phyloP scores from a whole-genome alignment of 2,113 vertebrate species.

The Artemisiospiza belli region DNA sequence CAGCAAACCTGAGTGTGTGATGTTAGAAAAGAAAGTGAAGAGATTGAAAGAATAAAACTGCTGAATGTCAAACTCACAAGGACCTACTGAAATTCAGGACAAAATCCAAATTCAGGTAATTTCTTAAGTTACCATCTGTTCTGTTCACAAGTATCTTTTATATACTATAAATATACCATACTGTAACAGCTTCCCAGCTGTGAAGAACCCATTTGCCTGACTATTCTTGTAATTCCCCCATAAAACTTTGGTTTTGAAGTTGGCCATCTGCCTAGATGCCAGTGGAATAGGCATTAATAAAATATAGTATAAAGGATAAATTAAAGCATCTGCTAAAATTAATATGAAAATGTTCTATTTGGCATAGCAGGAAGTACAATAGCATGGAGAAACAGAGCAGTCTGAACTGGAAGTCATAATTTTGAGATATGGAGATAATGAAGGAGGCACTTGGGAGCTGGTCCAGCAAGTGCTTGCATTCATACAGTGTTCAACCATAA shows the following conservation, averaged over 20 bases:
- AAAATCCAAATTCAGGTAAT: slow-evolving; percentile 56
- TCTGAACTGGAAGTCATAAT: background rate
- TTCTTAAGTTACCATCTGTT: slow-evolving; percentile 49
- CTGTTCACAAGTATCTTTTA: slow-evolving; percentile 47
- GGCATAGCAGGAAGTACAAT: background rate
- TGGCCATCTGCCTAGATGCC: slow-evolving; percentile 31
- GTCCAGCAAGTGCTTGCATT: background rate
- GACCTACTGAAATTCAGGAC: slow-evolving; percentile 17
- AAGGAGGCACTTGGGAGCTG: background rate
- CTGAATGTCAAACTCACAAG: slow-evolving; percentile 27
- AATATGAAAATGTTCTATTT: background rate
- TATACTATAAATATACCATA: slow-evolving; percentile 54
- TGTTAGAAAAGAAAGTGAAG: background rate
- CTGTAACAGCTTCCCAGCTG: slow-evolving; percentile 55
- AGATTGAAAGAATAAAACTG: background rate
- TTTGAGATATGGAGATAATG: background rate
- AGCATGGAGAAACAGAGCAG: background rate
- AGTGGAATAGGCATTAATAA: background rate
- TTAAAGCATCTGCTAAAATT: slow-evolving; percentile 10
- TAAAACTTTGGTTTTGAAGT: slow-evolving; percentile 39
- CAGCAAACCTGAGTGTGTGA: background rate
- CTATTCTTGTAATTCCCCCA: slow-evolving; percentile 30
- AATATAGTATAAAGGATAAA: slow-evolving; percentile 23
- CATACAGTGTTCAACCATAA: background rate
- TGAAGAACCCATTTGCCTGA: slow-evolving; percentile 41